Conservation (phyloP, 1,140 invertebrate species). For the Trialeurodes vaporariorum region DNA sequence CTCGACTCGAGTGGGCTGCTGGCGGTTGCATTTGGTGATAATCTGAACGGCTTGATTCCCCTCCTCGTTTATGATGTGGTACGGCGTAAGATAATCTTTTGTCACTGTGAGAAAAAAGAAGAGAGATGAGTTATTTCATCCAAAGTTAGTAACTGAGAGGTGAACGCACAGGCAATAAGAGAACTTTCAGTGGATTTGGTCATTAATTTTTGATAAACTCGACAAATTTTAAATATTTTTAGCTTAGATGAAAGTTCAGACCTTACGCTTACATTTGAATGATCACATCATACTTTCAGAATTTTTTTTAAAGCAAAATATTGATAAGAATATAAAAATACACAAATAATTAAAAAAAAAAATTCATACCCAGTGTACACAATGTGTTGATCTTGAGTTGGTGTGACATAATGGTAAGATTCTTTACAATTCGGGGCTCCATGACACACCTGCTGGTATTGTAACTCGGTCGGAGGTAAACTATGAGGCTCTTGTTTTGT, state of each 20-base stretch:
- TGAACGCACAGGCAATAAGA: too few species aligned
- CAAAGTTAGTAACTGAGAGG: background rate
- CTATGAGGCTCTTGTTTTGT: slow-evolving; percentile 41
- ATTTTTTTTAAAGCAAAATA: too few species aligned
- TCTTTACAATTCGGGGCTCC: slow-evolving; percentile 40
- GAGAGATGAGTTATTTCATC: background rate
- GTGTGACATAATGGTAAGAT: slow-evolving; percentile 43
- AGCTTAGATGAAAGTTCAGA: too few species aligned
- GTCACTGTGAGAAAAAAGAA: slow-evolving; percentile 33
- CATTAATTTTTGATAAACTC: too few species aligned
- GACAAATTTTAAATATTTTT: too few species aligned
- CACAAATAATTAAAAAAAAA: too few species aligned
- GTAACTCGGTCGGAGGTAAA: slow-evolving; percentile 24
- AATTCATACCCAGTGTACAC: slow-evolving; percentile 38
- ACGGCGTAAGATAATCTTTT: slow-evolving; percentile 45
- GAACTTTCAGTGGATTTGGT: too few species aligned
- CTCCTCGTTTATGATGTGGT: slow-evolving; percentile 29
- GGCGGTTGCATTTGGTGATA: slow-evolving; percentile 42
- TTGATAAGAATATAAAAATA: too few species aligned
- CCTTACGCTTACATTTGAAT: too few species aligned
- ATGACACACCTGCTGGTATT: slow-evolving; percentile 25
- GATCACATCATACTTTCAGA: too few species aligned
- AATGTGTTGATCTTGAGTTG: slow-evolving; percentile 42
- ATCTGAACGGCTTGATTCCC: slow-evolving; percentile 15
- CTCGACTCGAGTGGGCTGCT: slow-evolving; percentile 44